Evolutionary conservation across 2,113 vertebrate species (phyloP).

Genomic region (Scophthalmus maximus): DNA sequence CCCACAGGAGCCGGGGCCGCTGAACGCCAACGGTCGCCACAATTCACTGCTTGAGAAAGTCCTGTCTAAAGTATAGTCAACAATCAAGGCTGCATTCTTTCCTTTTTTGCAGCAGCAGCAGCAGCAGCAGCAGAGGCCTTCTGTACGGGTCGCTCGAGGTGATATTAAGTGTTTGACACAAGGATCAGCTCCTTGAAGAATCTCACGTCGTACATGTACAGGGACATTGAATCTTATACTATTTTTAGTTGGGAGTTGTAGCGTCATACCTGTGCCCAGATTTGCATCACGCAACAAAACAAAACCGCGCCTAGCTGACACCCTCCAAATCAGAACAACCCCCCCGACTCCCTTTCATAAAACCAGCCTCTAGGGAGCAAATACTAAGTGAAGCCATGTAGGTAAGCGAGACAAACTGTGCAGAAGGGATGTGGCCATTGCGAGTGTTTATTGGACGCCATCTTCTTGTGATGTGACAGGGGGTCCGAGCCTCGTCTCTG

Average conservation of each 20-base stretch:
- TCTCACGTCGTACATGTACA: conserved; percentile 17
- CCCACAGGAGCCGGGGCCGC: conserved; percentile 9
- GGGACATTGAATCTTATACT: conserved; percentile 4
- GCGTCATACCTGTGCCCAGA: conserved; percentile 27
- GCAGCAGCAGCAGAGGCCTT: not conserved
- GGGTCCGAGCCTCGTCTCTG: conserved; percentile 74
- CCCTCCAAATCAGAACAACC: conserved; percentile 55
- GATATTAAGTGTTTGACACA: conserved; percentile 17
- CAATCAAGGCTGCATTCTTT: conserved; percentile 46
- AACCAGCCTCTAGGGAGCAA: conserved; percentile 68
- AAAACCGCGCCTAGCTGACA: conserved; percentile 51
- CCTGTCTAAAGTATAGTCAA: conserved; percentile 33
- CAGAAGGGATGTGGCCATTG: conserved; percentile 58
- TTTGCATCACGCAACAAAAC: conserved; percentile 64
- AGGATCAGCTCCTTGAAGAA: conserved; percentile 44
- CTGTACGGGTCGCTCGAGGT: conserved; percentile 19
- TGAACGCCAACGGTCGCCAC: conserved; percentile 39
- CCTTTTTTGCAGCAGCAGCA: not conserved
- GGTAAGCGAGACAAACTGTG: conserved; percentile 67
- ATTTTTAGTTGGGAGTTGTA: conserved; percentile 27
- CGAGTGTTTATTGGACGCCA: conserved; percentile 71
- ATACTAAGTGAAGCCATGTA: conserved; percentile 73
- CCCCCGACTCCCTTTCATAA: conserved; percentile 23
- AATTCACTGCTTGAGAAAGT: conserved; percentile 22
- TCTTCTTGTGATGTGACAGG: conserved; percentile 81